Conservation (phyloP, 23 tunicate species). For the Ascidia mentula region DNA sequence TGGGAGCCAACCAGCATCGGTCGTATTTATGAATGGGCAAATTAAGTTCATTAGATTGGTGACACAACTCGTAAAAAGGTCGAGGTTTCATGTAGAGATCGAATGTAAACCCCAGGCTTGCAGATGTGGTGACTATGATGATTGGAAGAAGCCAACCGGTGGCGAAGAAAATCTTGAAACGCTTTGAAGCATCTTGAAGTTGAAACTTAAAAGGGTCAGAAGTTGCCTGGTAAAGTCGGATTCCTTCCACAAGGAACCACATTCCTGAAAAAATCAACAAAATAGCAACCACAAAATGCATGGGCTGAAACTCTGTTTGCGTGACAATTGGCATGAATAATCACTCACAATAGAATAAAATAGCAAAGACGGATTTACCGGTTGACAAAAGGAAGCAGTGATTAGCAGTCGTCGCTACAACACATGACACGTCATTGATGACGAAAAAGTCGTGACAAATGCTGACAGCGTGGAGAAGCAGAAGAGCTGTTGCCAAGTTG, state of each 20-base stretch:
- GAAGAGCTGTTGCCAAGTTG: too few relatives aligned
- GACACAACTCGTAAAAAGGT: neutral
- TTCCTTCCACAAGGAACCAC: neutral
- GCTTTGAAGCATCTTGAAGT: neutral
- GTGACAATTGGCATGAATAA: too few relatives aligned
- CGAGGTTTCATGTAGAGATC: neutral
- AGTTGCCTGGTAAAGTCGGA: neutral
- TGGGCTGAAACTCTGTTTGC: too few relatives aligned
- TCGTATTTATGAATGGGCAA: neutral
- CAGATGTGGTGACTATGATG: neutral
- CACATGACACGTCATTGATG: too few relatives aligned
- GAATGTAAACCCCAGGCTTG: neutral
- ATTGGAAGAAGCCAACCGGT: neutral
- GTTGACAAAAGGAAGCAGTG: too few relatives aligned
- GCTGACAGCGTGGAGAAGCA: too few relatives aligned
- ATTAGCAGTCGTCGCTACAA: too few relatives aligned
- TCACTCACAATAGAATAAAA: too few relatives aligned
- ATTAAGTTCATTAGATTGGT: neutral
- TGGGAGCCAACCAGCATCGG: neutral
- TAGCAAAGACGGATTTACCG: too few relatives aligned
- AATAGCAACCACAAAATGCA: neutral
- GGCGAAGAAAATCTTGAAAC: neutral
- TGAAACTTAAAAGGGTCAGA: neutral
- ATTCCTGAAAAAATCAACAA: neutral
- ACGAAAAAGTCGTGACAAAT: too few relatives aligned